Conservation (phyloP, 2,888 invertebrate species). For the Saturnia pavonia region DNA sequence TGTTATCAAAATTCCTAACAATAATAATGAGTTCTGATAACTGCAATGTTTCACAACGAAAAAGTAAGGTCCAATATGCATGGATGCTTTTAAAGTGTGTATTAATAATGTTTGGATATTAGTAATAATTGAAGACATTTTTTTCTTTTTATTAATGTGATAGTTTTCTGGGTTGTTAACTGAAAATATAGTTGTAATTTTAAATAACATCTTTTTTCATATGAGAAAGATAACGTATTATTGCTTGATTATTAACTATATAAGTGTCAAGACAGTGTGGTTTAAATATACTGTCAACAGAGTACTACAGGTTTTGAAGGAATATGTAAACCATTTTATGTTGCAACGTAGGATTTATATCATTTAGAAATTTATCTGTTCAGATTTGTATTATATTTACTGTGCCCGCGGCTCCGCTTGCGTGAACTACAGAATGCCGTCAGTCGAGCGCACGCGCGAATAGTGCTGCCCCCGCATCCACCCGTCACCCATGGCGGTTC, state of each 20-base stretch:
- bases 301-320: background rate
- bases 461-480: too few species aligned
- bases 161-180: background rate
- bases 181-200: background rate
- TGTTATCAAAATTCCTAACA: background rate
- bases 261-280: background rate
- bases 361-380: background rate
- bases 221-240: background rate
- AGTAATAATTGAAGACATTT: background rate
- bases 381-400: background rate
- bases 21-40: background rate
- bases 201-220: background rate
- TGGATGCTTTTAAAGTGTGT: background rate
- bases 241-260: background rate
- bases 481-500: too few species aligned
- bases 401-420: background rate
- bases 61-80: background rate
- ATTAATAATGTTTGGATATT: background rate
- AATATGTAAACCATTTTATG: background rate
- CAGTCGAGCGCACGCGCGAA: too few species aligned
- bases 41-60: background rate
- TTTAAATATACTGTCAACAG: constrained; percentile 1
- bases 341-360: background rate
- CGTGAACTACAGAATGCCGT: too few species aligned
- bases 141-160: background rate